These are phyloP conservation scores for Gymnosoma rotundatum DNA, from an alignment of 2,888 invertebrate genomes.

Conservation along the genomic window DNA sequence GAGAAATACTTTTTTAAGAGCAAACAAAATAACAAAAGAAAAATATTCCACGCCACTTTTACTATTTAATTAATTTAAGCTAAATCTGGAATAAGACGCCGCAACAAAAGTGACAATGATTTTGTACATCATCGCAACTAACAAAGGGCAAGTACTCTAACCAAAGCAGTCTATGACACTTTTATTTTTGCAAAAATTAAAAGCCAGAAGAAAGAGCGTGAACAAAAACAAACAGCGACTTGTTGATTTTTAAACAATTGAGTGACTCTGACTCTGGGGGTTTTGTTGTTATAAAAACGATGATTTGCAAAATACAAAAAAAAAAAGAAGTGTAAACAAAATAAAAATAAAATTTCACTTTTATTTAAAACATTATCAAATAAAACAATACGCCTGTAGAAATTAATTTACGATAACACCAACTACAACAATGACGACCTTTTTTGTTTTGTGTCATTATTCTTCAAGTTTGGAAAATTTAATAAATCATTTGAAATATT, in stretches of 20 bases:
- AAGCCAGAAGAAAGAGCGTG: not conserved
- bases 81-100: conserved; percentile 31
- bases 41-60: conserved; percentile 29
- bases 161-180: conserved; percentile 21
- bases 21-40: not conserved
- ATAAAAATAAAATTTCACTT: conserved; percentile 64
- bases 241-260: not conserved
- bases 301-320: conserved; percentile 38
- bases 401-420: conserved; percentile 61
- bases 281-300: not conserved
- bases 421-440: conserved; percentile 35
- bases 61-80: not conserved
- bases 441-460: conserved; percentile 4
- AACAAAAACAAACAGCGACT: not conserved
- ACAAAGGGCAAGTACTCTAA: conserved; percentile 39
- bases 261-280: conserved; percentile 4
- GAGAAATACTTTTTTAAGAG: not conserved
- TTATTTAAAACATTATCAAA: conserved; percentile 42
- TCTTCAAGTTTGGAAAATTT: conserved; percentile 33
- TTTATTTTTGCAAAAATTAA: conserved; percentile 12
- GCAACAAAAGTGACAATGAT: conserved; percentile 20
- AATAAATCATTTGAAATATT: conserved; percentile 53
- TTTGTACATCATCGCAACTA: conserved; percentile 30
- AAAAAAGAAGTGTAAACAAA: conserved; percentile 9
- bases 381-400: conserved; percentile 38